Base-by-base conservation (phyloP, 1,140 invertebrate genomes). In the Stegodyphus mimosarum region DNA sequence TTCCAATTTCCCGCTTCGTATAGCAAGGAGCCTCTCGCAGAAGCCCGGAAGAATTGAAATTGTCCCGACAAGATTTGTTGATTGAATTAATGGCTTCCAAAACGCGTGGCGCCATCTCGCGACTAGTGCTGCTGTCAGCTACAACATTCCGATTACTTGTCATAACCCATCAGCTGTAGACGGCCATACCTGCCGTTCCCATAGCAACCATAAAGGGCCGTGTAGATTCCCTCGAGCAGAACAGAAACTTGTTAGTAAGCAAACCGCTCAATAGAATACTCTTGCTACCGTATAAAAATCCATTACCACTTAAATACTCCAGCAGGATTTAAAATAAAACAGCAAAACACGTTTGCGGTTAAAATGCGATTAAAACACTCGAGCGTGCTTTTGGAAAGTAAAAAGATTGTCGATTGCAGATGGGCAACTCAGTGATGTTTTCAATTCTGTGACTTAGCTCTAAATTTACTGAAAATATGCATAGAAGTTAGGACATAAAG, bases 1-100 rank as follows among this genome's bases (percentile, higher is more conserved):
- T 79, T 70, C 77, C 77, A 79, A 79, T 79, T 79, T 79, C 77
- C 77, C 66, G 66, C 77, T 79, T 79, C 77, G 64, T 66, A 77
- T 70, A 70, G 6, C 67, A 33, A 17, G 67, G 15, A 33, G 48
- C 55, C 55, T 17, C 63, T 67, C 75, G 60, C 33, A 69, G 51
- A 69, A 70, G 10, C 53, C 77, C 77, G 77, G 77, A 70, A 79
- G 77, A 79, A 70, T 79, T 79, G 77, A 79, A 70, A 79, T 79
- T 79, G 77, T 79, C 77, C 70, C 64, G 49, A 52, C 64, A 55
- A 67, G 64, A 66, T 77, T 77, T 67, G 75, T 67, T 79, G 77
- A 79, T 79, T 79, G 77, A 79, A 79, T 79, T 79, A 79, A 79
- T 79, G 71, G 71, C 7, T 53, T 52, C 52, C 63, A 48, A 49